Evolutionary conservation across 2,888 invertebrate species (phyloP), one percentile per base, ranked within the genome.

Genomic region (Tipula unca): DNA sequence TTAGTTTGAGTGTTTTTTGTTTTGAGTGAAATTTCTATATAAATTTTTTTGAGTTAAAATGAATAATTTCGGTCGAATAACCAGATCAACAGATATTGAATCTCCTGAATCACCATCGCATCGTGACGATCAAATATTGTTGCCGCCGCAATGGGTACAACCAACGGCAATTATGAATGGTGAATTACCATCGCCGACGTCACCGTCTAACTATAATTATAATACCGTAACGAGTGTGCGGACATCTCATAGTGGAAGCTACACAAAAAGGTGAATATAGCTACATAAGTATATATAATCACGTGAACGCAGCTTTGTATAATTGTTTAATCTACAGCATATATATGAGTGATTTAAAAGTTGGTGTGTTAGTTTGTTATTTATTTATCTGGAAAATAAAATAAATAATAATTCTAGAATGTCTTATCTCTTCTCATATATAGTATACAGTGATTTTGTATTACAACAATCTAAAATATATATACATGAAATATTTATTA

Each of bases 91-190:
- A 8, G 86, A 85, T 29, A 85, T 86, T 14, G 87, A 87, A 32
- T 86, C 86, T 35, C 86, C 86, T 29, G 69, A 69, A 69, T 86
- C 86, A 32, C 86, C 87, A 42, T 86, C 69, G 39, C 85, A 86
- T 86, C 85, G 85, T 42, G 87, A 87, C 85, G 86, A 87, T 86
- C 87, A 87, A 85, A 48, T 85, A 32, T 85, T 87, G 25, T 82
- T 87, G 17, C 84, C 86, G 20, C 85, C 85, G 17, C 83, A 83
- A 25, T 87, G 87, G 87, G 86, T 69, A 29, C 85, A 86, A 6
- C 84, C 85, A 82, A 29, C 69, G 20, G 20, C 54, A 17, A 85
- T 85, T n/a, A 69, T 86, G 29, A 86, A 86, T 86, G 86, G 87
- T 25, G 69, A 69, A 69, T 25, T 69, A 10, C 69, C 69, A 69